Conservation (phyloP, 2,888 invertebrate genomes). For the Nomada ferruginata region DNA sequence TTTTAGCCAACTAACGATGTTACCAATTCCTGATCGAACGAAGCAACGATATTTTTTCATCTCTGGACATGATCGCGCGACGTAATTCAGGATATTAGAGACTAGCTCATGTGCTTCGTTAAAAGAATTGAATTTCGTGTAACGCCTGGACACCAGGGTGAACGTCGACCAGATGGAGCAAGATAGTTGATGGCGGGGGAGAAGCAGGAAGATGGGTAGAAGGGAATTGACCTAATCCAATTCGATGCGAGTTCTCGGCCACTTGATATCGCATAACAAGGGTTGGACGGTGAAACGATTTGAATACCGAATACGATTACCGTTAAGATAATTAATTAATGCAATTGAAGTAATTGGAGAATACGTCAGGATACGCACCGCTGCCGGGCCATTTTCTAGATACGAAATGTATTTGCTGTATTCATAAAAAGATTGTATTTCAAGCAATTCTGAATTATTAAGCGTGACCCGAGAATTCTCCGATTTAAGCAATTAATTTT, state of each 20-base stretch:
- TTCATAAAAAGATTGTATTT: no score
- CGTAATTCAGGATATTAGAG: slow-evolving; percentile 65
- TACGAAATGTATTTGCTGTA: no score
- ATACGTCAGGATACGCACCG: slow-evolving; percentile 37
- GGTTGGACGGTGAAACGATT: slow-evolving; percentile 71
- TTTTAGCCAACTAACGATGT: slow-evolving; percentile 39
- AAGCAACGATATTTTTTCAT: slow-evolving; percentile 41
- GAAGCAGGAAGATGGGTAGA: slow-evolving; percentile 53
- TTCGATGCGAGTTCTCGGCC: slow-evolving; percentile 74
- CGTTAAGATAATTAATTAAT: slow-evolving; percentile 72
- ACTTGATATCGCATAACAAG: slow-evolving; percentile 74
- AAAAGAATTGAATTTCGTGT: slow-evolving; percentile 74
- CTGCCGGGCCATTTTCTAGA: slow-evolving; percentile 22
- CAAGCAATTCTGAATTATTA: no score
- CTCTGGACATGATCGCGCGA: slow-evolving; percentile 52
- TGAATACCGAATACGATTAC: slow-evolving; percentile 73
- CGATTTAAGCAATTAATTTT: no score
- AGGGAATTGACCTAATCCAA: slow-evolving; percentile 74
- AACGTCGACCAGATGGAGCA: slow-evolving; percentile 43
- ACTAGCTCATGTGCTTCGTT: slow-evolving; percentile 56
- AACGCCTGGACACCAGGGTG: slow-evolving; percentile 60
- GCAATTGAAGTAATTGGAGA: slow-evolving; percentile 64
- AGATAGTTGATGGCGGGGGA: slow-evolving; percentile 45
- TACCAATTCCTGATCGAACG: slow-evolving; percentile 23
- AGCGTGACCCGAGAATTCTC: no score